Evolutionary conservation across 2,888 invertebrate genomes (phyloP), one percentile per base, ranked within the genome.

Genomic region (Spilosoma lubricipeda): DNA sequence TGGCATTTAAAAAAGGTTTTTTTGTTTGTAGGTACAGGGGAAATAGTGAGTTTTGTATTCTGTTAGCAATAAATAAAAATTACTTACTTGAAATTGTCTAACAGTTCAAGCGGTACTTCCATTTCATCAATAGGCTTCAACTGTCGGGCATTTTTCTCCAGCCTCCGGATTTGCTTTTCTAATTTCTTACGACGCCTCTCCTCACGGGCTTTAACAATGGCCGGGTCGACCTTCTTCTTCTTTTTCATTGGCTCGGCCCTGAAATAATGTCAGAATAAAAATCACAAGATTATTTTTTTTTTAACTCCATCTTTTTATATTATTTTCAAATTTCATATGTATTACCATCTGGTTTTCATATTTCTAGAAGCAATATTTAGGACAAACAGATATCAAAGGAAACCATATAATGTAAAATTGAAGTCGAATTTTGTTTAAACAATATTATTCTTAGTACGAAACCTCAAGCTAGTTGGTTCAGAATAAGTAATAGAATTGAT

Each of bases 171-270:
- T 90, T 97, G 97, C 90, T 98, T 99, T 90, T 99, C 99, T 3
- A 99, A 82, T 91, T 97, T 98, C 88, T 97, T 98, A 80, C 97
- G 97, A 79, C 96, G 97, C 71, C 98, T 97, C 0, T 98, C 98
- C 89, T 99, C 98, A 85, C 98, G 96, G 27, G 97, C 97, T 90
- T 97, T 97, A 0, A 98, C 82, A 48, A 99, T 93, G 9, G 96
- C 96, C 3, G 99, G 98, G 93, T 99, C 99, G 0, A 98, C 72
- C 88, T 97, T 97, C 90, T 97, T 99, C 93, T 98, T 99, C 91
- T 98, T 99, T 91, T 98, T 99, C 89, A 99, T 90, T 4, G 99
- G 99, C 90, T 99, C 98, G 8, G 97, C 99, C 90, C 98, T 98
- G 85, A 68, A 94, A 93, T 76, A n/a, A 11, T 42, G n/a, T 63